Evolutionary conservation across 2,797 vertebrate species (phyloP), one percentile per base, ranked within the genome.

Genomic region (Gymnopithys bicolor): DNA sequence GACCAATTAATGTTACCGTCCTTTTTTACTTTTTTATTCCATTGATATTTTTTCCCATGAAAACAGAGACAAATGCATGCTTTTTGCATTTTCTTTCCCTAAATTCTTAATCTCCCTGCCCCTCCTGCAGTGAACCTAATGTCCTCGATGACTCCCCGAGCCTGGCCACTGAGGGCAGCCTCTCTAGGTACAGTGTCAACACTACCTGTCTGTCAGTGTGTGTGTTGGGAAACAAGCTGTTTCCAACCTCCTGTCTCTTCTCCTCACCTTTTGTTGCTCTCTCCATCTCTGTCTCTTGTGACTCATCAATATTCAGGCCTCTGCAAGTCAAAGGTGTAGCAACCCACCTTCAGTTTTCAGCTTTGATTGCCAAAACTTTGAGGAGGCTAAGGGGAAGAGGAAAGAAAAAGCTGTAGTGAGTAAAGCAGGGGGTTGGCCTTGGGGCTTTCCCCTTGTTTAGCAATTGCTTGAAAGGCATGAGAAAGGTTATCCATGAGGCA

Each of bases 111-210:
- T 98, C 98, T 98, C 98, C 98, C 98, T 98, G 98, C 98, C 98
- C 98, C 98, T 98, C 99, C 98, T 98, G 98, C 99, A 99, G 99
- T 98, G 99, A 99, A 98, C 99, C 99, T 98, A 99, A 99, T 99
- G 99, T 99, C 98, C 99, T 99, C 99, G 99, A 99, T 99, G 99
- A 99, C 98, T 99, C 98, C 99, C 99, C 99, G 98, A 99, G 98
- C 98, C 98, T 99, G 98, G 99, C 99, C 98, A 99, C 99, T 96
- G 99, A 99, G 99, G 98, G 99, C 98, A 99, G 98, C 99, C 99
- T 99, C 98, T 99, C 99, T 99, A 99, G 99, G 99, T 99, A 99
- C 99, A 99, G 99, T 99, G 99, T 98, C 96, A 98, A 98, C 92
- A 98, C 98, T 98, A 97, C 98, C 98, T 99, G 97, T 98, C 91